These are phyloP conservation scores for Perccottus glenii DNA, from an alignment of 2,113 vertebrate genomes.

Conservation along the genomic window DNA sequence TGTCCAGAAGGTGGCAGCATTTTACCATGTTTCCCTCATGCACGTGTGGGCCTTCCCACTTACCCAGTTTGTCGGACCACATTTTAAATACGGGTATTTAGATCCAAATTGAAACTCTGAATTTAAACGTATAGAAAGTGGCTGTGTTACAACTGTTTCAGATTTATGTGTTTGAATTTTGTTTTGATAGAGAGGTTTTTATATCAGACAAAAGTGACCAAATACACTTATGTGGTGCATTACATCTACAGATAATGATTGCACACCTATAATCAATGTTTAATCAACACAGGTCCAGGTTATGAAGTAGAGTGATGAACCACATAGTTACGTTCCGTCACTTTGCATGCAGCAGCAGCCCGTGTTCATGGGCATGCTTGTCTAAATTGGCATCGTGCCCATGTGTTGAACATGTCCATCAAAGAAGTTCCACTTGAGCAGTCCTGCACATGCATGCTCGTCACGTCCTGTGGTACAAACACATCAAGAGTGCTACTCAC, in stretches of 20 bases:
- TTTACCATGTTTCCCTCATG: not conserved
- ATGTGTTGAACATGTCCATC: conserved; percentile 76
- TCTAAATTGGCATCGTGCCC: conserved; percentile 79
- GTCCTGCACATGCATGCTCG: conserved; percentile 70
- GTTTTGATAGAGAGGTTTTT: not conserved
- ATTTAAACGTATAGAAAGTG: not conserved
- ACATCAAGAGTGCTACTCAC: conserved; percentile 53
- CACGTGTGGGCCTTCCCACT: too few relatives aligned
- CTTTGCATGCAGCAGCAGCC: conserved; percentile 48
- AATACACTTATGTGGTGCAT: conserved; percentile 23
- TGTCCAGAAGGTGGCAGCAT: conserved; percentile 60
- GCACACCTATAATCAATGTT: not conserved
- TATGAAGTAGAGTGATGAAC: not conserved
- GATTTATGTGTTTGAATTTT: not conserved
- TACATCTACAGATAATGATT: not conserved
- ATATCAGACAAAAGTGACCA: too few relatives aligned
- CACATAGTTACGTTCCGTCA: conserved; percentile 14
- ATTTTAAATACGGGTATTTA: not conserved
- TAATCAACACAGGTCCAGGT: not conserved
- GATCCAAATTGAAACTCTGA: not conserved
- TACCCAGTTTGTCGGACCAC: not conserved
- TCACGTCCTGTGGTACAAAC: conserved; percentile 74
- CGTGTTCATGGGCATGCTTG: conserved; percentile 65
- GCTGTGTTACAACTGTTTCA: too few relatives aligned
- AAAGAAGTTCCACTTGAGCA: conserved; percentile 73